These are phyloP conservation scores for Drosophila mulleri DNA, from an alignment of 2,888 invertebrate genomes.

Conservation along the genomic window DNA sequence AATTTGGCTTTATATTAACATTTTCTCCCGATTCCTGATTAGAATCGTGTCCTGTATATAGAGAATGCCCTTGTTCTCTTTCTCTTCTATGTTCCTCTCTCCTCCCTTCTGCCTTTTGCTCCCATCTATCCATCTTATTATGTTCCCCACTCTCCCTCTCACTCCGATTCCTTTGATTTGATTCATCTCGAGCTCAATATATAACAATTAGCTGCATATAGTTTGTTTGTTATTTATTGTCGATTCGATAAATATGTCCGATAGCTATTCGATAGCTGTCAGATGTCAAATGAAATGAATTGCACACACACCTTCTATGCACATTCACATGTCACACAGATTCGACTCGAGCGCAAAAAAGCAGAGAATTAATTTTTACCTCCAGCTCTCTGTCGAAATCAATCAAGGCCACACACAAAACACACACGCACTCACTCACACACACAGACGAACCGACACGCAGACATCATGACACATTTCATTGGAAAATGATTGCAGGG, in stretches of 20 bases:
- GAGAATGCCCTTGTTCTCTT: neutral
- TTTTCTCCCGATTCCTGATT: neutral
- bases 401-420: constrained; percentile 66
- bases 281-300: constrained; percentile 63
- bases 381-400: constrained; percentile 58
- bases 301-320: constrained; percentile 50
- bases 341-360: constrained; percentile 24
- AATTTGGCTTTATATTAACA: too few relatives aligned
- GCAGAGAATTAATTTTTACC: constrained; percentile 30
- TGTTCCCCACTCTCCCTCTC: neutral
- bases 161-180: neutral
- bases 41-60: too few relatives aligned
- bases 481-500: constrained; percentile 74
- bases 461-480: constrained; percentile 61
- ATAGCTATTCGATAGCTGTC: constrained; percentile 64
- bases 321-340: constrained; percentile 34
- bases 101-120: neutral
- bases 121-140: neutral
- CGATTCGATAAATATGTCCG: constrained; percentile 52
- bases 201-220: constrained; percentile 21
- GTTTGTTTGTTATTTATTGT: constrained; percentile 18
- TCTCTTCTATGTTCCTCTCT: neutral
- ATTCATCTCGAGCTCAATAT: neutral
- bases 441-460: constrained; percentile 15
- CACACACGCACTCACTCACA: constrained; percentile 5